Evolutionary conservation across 2,113 vertebrate genomes (phyloP).

Genomic region (Nycticorax nycticorax): DNA sequence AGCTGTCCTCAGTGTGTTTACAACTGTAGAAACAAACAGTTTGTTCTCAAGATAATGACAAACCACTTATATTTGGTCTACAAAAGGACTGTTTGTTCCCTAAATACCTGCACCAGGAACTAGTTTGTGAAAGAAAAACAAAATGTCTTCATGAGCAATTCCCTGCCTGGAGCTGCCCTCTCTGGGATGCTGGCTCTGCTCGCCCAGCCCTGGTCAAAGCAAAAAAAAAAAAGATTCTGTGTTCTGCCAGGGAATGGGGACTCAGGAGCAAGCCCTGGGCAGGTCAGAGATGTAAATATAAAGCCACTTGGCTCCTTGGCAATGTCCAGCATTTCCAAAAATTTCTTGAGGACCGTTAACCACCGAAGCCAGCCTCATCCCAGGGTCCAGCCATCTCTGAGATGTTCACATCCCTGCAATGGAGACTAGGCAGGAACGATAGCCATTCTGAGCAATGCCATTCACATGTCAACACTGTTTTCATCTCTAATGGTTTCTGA

Average conservation of each 20-base stretch:
- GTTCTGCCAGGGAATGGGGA: neutral
- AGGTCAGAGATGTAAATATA: neutral
- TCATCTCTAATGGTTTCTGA: neutral
- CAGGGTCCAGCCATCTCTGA: neutral
- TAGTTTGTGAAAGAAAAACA: conserved; percentile 7
- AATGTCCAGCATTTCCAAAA: neutral
- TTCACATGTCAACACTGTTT: neutral
- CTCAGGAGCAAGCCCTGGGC: neutral
- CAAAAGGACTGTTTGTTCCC: conserved; percentile 59
- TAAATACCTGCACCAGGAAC: conserved; percentile 47
- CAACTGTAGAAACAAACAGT: conserved; percentile 52
- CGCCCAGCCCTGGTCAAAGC: neutral
- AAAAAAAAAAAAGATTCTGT: neutral
- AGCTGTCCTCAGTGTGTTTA: conserved; percentile 51
- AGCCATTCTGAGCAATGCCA: neutral
- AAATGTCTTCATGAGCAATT: neutral
- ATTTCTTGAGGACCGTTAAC: neutral
- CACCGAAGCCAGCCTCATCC: neutral
- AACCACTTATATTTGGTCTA: conserved; percentile 62
- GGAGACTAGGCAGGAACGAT: neutral
- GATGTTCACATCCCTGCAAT: neutral
- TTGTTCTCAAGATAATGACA: conserved; percentile 65
- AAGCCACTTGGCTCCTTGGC: neutral
- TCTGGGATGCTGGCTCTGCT: neutral
- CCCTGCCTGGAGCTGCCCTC: neutral